A percentile compares a stretch with the other conserved stretches of the same genome.
Evolutionary conservation across 1,140 invertebrate genomes (phyloP).

Genomic region (Meloidogyne floridensis): DNA sequence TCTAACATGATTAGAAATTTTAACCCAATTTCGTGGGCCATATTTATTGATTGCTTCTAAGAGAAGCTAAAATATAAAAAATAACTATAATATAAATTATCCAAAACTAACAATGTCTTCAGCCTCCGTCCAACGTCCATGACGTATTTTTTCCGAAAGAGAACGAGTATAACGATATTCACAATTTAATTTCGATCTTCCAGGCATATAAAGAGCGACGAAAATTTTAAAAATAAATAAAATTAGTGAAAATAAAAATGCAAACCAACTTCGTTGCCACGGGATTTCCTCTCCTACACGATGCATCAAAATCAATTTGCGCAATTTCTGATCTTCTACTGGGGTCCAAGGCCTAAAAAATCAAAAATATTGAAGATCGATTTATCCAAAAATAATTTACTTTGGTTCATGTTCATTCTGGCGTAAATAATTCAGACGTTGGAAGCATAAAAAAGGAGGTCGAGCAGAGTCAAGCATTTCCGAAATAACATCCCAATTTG

Average conservation of each 20-base stretch:
- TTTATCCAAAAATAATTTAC: not conserved
- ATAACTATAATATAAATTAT: not conserved
- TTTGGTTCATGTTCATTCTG: slow-evolving; percentile 27
- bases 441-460: slow-evolving; percentile 43
- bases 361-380: not conserved
- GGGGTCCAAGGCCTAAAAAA: slow-evolving; percentile 42
- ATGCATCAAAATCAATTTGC: slow-evolving; percentile 35
- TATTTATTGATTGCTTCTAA: slow-evolving; percentile 46
- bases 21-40: slow-evolving; percentile 46
- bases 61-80: slow-evolving; percentile 45
- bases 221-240: slow-evolving; percentile 28
- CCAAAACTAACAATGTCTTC: slow-evolving; percentile 45
- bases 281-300: slow-evolving; percentile 45
- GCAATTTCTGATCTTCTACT: slow-evolving; percentile 43
- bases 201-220: slow-evolving; percentile 48
- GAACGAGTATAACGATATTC: slow-evolving; percentile 45
- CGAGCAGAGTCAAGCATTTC: slow-evolving; percentile 31
- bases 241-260: slow-evolving; percentile 21
- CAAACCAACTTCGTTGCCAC: slow-evolving; percentile 42
- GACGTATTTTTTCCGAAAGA: slow-evolving; percentile 35
- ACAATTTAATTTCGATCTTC: slow-evolving; percentile 38
- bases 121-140: slow-evolving; percentile 44
- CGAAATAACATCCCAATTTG: slow-evolving; percentile 46
- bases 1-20: slow-evolving; percentile 38
- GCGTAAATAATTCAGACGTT: slow-evolving; percentile 37